A percentile compares a stretch with the other conserved stretches of the same genome.
Evolutionary conservation across 2,113 vertebrate species (phyloP).

Genomic region (Murina feae): DNA sequence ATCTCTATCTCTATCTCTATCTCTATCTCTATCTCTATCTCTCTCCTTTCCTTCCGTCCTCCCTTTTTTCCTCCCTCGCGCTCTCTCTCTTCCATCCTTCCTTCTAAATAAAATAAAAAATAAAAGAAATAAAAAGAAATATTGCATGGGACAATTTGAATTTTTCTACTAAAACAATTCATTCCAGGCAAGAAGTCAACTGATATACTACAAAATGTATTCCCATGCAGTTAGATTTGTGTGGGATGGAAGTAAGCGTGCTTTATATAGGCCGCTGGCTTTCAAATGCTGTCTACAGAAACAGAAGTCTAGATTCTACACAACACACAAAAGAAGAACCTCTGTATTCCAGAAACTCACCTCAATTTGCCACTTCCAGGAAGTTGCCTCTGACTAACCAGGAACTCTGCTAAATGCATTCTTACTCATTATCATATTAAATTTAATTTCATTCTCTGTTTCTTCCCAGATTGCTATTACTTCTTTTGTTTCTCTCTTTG

Average conservation of each 20-base stretch:
- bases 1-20: not conserved
- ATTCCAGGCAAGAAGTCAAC: not conserved
- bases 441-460: not conserved
- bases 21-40: not conserved
- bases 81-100: not conserved
- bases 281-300: not conserved
- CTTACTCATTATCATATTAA: not conserved
- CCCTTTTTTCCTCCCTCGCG: too few species aligned
- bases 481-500: constrained; percentile 12
- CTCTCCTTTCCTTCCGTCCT: too few species aligned
- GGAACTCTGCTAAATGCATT: not conserved
- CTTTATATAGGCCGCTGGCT: not conserved
- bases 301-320: not conserved
- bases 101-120: not conserved
- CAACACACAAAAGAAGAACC: not conserved
- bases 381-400: not conserved
- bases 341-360: not conserved
- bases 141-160: not conserved
- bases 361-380: not conserved
- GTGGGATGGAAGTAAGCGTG: not conserved
- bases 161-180: not conserved
- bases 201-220: not conserved
- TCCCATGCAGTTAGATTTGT: not conserved
- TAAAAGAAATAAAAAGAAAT: not conserved
- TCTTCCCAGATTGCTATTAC: not conserved